Evolutionary conservation across 2,888 invertebrate species (phyloP).

Genomic region (Actias luna): DNA sequence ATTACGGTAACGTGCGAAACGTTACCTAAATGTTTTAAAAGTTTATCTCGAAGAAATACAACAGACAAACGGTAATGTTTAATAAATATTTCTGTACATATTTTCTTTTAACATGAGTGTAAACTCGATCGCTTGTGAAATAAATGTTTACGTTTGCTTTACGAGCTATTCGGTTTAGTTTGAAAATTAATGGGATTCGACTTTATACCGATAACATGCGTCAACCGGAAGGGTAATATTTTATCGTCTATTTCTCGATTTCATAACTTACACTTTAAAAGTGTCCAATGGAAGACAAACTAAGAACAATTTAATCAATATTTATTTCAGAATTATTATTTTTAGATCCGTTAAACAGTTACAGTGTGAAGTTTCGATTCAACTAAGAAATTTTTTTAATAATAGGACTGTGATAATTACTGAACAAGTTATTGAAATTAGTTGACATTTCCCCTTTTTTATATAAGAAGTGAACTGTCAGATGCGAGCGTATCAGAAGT

Average conservation of each 20-base stretch:
- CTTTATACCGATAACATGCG: not conserved
- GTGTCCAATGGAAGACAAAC: not conserved
- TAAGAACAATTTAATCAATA: not conserved
- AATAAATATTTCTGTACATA: not conserved
- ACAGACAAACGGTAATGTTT: not conserved
- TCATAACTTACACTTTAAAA: not conserved
- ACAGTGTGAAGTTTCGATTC: too few relatives aligned
- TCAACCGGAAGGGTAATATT: not conserved
- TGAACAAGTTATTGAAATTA: too few relatives aligned
- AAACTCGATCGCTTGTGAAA: not conserved
- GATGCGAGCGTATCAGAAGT: too few relatives aligned
- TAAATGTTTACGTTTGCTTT: not conserved
- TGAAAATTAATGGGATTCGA: not conserved
- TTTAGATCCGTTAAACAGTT: too few relatives aligned
- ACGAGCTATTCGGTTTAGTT: slow-evolving; percentile 1
- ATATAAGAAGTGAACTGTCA: too few relatives aligned
- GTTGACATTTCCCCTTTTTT: too few relatives aligned
- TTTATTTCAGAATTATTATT: too few relatives aligned
- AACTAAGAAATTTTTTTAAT: too few relatives aligned
- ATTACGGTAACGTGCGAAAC: too few relatives aligned
- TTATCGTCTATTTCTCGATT: not conserved
- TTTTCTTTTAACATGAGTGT: not conserved
- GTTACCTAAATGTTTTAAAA: too few relatives aligned
- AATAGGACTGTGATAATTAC: too few relatives aligned
- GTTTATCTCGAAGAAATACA: too few relatives aligned